Evolutionary conservation across 1,140 invertebrate genomes (phyloP).

Genomic region (Calephelis nemesis): DNA sequence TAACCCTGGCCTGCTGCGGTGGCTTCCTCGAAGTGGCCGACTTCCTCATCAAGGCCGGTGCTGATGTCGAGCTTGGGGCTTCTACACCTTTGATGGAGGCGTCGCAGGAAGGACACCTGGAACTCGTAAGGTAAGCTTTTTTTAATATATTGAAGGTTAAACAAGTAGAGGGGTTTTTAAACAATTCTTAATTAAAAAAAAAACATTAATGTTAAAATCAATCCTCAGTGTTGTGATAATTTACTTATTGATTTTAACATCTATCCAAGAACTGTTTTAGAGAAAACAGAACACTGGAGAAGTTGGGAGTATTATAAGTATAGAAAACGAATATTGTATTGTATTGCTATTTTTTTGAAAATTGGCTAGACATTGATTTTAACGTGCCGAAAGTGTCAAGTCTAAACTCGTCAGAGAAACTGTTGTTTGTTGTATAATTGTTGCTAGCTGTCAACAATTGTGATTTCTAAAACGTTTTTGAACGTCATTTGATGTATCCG

Average conservation of each 20-base stretch:
- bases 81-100: constrained; percentile 99
- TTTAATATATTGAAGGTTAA: no score
- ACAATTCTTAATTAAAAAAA: no score
- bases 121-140: constrained; percentile 85
- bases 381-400: no score
- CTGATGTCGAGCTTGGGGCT: constrained; percentile 96
- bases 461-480: neutral
- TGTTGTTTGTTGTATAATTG: neutral
- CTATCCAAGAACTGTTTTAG: no score
- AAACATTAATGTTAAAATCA: no score
- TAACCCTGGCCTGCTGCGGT: constrained; percentile 97
- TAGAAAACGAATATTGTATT: no score
- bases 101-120: constrained; percentile 97
- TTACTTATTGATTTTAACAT: no score
- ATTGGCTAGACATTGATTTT: no score
- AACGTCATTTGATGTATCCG: neutral
- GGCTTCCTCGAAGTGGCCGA: constrained; percentile 99
- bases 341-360: no score
- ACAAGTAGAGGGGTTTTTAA: neutral
- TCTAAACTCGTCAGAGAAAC: neutral
- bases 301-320: no score
- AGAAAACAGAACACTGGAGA: no score
- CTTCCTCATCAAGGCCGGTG: constrained; percentile 96
- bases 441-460: neutral
- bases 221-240: no score